Evolutionary conservation across 2,888 invertebrate genomes (phyloP).

Genomic region (Anoplius nigerrimus): DNA sequence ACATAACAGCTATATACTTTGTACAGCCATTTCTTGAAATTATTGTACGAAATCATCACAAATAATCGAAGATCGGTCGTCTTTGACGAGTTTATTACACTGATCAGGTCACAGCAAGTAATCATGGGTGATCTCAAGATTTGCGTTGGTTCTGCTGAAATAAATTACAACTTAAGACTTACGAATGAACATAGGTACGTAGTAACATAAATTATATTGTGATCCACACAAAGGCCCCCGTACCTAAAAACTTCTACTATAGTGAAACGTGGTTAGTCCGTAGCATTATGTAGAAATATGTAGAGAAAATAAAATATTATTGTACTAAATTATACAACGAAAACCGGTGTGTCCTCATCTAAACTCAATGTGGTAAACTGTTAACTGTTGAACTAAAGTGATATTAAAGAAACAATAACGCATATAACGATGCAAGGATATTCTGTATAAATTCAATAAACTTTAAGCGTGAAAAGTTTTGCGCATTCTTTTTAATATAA

Average conservation of each 20-base stretch:
- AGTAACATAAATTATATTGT: conserved; percentile 42
- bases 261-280: conserved; percentile 60
- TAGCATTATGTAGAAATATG: conserved; percentile 58
- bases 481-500: no score
- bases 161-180: conserved; percentile 38
- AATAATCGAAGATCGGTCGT: neutral
- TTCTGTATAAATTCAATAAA: no score
- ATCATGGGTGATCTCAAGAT: conserved; percentile 23
- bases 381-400: no score
- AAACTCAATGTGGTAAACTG: no score
- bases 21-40: conserved; percentile 8
- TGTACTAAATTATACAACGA: conserved; percentile 53
- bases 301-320: conserved; percentile 68
- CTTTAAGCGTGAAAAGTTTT: no score
- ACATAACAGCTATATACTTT: conserved; percentile 25
- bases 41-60: neutral
- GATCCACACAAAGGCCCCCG: conserved; percentile 51
- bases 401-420: no score
- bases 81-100: neutral
- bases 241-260: conserved; percentile 64
- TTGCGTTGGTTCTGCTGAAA: conserved; percentile 39
- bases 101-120: neutral
- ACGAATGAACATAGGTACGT: conserved; percentile 42
- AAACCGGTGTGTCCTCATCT: no score
- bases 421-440: no score